Evolutionary conservation across 2,888 invertebrate species (phyloP), one percentile per base, ranked within the genome.

Genomic region (Orthosia gothica): DNA sequence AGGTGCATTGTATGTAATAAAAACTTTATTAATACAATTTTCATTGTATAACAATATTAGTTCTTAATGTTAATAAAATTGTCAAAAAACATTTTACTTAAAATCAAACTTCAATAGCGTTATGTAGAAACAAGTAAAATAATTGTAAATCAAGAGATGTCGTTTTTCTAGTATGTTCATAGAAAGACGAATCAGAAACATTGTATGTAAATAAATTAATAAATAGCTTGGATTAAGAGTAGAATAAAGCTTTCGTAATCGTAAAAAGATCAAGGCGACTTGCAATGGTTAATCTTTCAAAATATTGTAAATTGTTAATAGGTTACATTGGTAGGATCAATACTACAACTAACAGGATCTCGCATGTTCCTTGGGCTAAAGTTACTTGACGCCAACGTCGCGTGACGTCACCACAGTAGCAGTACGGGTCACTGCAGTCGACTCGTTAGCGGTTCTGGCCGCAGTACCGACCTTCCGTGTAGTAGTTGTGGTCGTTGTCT

Each of bases 401-500:
- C 96, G 94, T 65, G 96, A 94, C 9, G 95, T 95, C 68, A 82
- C 82, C 0, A 82, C 81, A 0, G 81, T 82, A 4, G 81, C 81
- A 15, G 81, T 82, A 52, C 79, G 81, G 26, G 81, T 82, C 26
- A 94, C 92, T 18, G 93, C 93, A 26, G 95, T 94, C 16, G 96
- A 74, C 32, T 82, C 70, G 15, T 94, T 95, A 7, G 94, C 96
- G 20, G 93, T 94, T 83, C 88, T 94, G 11, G 95, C 95, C 13
- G 94, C 91, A 0, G 95, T 94, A 4, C 96, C 96, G 11, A 95
- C 90, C 87, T 94, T 96, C 59, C 89, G 91, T 32, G 95, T 87
- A 5, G 96, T 96, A 16, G 95, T 96, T 2, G 95, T 96, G 11
- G 96, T 95, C 11, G 96, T 96, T 4, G 95, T 96, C 80, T 93